These are phyloP conservation scores for Caiman crocodilus DNA, from an alignment of 2,797 vertebrate species.

Conservation along the genomic window DNA sequence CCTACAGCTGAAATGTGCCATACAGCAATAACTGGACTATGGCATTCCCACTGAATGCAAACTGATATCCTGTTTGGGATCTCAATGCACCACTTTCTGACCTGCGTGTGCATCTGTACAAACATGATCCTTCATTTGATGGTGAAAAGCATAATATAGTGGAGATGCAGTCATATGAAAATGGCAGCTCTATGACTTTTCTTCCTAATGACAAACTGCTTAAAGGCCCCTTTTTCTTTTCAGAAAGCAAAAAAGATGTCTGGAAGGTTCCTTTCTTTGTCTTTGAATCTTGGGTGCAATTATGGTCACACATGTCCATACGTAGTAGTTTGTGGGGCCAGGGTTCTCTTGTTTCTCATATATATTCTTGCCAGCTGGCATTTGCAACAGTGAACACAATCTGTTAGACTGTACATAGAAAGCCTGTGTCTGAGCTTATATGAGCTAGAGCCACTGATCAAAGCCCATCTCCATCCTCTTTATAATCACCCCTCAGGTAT, in stretches of 20 bases:
- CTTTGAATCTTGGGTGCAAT: not conserved
- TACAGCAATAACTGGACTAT: not conserved
- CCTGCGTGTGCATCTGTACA: not conserved
- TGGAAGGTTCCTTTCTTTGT: not conserved
- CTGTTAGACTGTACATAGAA: not conserved
- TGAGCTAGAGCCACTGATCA: too few relatives aligned
- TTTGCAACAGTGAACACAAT: not conserved
- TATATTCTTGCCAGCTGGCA: not conserved
- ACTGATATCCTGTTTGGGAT: not conserved
- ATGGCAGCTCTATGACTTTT: constrained; percentile 34
- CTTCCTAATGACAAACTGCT: not conserved
- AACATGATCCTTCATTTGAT: not conserved
- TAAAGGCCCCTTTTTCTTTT: constrained; percentile 26
- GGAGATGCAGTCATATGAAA: constrained; percentile 47
- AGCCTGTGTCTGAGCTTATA: not conserved
- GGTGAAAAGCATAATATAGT: not conserved
- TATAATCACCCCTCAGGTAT: too few relatives aligned
- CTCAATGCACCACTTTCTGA: not conserved
- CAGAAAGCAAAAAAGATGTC: constrained; percentile 47
- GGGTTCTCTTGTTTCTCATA: not conserved
- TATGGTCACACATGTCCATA: not conserved
- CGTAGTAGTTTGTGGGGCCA: not conserved
- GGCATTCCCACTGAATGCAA: not conserved
- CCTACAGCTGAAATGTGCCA: not conserved
- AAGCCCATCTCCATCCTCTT: too few relatives aligned